These are phyloP conservation scores for Bombus waltoni DNA, from an alignment of 1,140 invertebrate genomes.

Conservation along the genomic window DNA sequence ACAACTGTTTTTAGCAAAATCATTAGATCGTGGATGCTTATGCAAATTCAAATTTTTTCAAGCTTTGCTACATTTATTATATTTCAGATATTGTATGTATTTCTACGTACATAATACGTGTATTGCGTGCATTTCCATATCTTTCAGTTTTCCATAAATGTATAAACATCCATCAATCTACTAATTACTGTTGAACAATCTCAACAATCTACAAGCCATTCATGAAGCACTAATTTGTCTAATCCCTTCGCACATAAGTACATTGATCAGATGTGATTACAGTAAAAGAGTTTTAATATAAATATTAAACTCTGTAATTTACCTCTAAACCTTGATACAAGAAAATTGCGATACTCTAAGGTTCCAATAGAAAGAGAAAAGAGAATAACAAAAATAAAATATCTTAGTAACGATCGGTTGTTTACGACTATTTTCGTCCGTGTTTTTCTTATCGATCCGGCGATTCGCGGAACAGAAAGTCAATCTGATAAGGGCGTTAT, in stretches of 20 bases:
- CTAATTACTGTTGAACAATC: not conserved
- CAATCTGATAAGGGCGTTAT: constrained; percentile 41
- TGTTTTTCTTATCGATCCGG: constrained; percentile 15
- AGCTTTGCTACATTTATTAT: not conserved
- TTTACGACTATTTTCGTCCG: constrained; percentile 11
- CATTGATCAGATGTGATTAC: not conserved
- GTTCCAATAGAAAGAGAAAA: not conserved
- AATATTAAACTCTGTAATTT: not conserved
- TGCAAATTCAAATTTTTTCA: not conserved
- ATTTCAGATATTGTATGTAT: not conserved
- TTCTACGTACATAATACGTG: not conserved
- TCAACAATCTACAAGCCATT: not conserved
- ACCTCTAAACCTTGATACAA: not conserved
- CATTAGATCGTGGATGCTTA: not conserved
- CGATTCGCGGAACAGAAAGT: constrained; percentile 16
- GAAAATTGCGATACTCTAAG: not conserved
- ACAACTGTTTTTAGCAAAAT: not conserved
- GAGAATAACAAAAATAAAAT: not conserved
- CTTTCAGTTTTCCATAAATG: not conserved
- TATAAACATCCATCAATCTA: not conserved
- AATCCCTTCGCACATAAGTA: not conserved
- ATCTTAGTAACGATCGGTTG: not conserved
- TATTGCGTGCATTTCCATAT: not conserved
- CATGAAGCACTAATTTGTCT: not conserved
- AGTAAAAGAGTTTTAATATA: not conserved